Evolutionary conservation across 2,888 invertebrate species (phyloP).

Genomic region (Agriotes lineatus): DNA sequence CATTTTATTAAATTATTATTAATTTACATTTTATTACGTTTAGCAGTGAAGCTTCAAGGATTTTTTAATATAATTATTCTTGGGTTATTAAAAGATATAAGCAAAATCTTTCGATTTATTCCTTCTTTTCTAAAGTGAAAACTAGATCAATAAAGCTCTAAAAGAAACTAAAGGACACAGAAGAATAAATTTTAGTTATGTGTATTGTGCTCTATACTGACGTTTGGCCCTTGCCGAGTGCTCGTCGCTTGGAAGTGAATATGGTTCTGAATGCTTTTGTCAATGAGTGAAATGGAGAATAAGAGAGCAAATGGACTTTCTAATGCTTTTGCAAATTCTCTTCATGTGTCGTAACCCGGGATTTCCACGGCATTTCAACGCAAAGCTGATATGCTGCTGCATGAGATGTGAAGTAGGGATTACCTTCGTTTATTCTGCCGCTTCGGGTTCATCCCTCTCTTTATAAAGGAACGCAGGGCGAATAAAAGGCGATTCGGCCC

Average conservation of each 20-base stretch:
- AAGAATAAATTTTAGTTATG: conserved; percentile 2
- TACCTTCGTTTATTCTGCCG: conserved; percentile 38
- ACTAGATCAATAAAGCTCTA: too few species aligned
- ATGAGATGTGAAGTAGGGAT: conserved; percentile 41
- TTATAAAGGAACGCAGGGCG: conserved; percentile 23
- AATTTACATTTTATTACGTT: too few species aligned
- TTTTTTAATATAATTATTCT: too few species aligned
- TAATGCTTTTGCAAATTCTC: conserved; percentile 43
- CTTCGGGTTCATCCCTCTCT: conserved; percentile 32
- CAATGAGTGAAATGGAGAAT: conserved; percentile 39
- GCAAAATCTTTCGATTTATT: too few species aligned
- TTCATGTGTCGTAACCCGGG: conserved; percentile 42
- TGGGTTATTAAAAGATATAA: too few species aligned
- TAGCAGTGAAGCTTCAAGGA: too few species aligned
- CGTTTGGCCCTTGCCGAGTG: conserved; percentile 17
- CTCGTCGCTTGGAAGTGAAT: conserved; percentile 31
- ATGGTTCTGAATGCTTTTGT: conserved; percentile 31
- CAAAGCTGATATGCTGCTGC: conserved; percentile 40
- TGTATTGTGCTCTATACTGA: not conserved
- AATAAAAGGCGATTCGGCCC: conserved; percentile 5
- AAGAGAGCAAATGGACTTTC: conserved; percentile 39
- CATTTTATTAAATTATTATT: too few species aligned
- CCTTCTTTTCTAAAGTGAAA: too few species aligned
- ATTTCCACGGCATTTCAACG: conserved; percentile 40
- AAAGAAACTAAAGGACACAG: not conserved